phyloP scores from a whole-genome alignment of 2,797 vertebrate species.

The Clarias pachynema region DNA sequence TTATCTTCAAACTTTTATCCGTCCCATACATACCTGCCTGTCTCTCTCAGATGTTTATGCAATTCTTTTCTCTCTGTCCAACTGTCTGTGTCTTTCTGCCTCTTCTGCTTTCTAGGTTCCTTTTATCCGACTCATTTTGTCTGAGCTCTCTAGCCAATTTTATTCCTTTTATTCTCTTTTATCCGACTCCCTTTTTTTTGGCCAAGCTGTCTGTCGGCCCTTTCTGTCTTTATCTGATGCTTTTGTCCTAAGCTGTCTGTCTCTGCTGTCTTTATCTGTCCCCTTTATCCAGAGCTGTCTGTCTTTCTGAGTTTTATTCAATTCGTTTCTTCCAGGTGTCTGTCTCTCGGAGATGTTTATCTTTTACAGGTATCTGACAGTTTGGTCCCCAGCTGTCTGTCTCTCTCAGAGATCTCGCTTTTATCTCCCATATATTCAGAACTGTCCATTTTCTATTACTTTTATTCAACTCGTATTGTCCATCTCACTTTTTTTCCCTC shows the following conservation, averaged over 20 bases:
- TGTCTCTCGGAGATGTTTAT: neutral
- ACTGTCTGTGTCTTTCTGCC: neutral
- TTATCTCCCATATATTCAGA: neutral
- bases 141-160: neutral
- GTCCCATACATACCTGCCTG: neutral
- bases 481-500: neutral
- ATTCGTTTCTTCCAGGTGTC: neutral
- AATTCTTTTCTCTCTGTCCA: neutral
- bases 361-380: neutral
- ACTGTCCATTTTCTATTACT: neutral
- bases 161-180: neutral
- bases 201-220: neutral
- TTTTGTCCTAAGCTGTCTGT: neutral
- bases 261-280: neutral
- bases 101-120: neutral
- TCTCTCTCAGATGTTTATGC: neutral
- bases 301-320: neutral
- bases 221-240: neutral
- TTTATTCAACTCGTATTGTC: neutral
- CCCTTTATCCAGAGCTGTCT: neutral
- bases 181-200: neutral
- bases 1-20: neutral
- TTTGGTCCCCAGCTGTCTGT: neutral
- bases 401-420: neutral
- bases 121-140: neutral